These are phyloP conservation scores for Spongilla lacustris DNA, from an alignment of 37 sponge, comb jelly and placozoan genomes.

Conservation along the genomic window DNA sequence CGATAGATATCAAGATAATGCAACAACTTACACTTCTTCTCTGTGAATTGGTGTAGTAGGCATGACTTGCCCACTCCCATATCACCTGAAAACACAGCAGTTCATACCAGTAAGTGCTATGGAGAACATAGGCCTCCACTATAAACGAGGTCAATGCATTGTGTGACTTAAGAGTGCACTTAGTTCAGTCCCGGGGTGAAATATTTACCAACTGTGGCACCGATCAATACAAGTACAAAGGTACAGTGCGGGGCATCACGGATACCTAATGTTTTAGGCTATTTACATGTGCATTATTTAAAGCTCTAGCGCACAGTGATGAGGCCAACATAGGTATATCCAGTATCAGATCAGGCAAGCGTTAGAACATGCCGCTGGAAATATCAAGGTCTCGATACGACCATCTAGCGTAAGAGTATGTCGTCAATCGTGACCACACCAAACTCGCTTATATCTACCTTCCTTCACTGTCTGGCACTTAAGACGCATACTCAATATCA, in stretches of 20 bases:
- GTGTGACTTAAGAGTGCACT: neutral
- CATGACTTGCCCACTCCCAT: conserved; percentile 99
- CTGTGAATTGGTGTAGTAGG: conserved; percentile 98
- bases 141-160: neutral
- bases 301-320: too few relatives aligned
- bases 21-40: conserved; percentile 92
- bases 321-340: too few relatives aligned
- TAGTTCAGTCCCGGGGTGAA: conserved; percentile 1
- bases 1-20: neutral
- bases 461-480: neutral
- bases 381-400: too few relatives aligned
- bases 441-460: neutral
- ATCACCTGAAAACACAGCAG: conserved; percentile 75
- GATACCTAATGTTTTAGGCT: too few relatives aligned
- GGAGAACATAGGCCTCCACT: neutral
- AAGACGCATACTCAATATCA: neutral
- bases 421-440: too few relatives aligned
- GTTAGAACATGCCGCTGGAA: too few relatives aligned
- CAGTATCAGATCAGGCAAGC: too few relatives aligned
- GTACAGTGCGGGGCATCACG: too few relatives aligned
- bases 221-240: too few relatives aligned
- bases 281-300: too few relatives aligned
- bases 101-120: neutral
- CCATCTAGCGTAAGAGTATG: too few relatives aligned
- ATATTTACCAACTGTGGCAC: neutral